These are phyloP conservation scores for Platycheirus albimanus DNA, from an alignment of 2,888 invertebrate species.

Conservation along the genomic window DNA sequence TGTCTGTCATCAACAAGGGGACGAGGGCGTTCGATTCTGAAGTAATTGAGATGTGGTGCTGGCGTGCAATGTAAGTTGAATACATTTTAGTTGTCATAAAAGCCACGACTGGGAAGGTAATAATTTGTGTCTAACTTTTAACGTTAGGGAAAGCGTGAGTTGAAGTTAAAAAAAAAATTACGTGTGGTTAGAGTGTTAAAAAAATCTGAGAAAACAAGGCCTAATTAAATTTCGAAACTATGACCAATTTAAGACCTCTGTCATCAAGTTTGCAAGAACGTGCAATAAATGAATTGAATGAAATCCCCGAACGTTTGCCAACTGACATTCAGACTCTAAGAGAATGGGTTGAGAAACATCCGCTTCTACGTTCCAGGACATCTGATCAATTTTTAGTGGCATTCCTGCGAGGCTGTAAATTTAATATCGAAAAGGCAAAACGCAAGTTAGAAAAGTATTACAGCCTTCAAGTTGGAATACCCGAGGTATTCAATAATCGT, in stretches of 20 bases:
- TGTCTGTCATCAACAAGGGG: neutral
- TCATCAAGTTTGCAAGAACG: slow-evolving; percentile 65
- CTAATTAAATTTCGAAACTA: slow-evolving; percentile 3
- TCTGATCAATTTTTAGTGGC: slow-evolving; percentile 83
- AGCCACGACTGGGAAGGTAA: slow-evolving; percentile 11
- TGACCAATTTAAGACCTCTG: slow-evolving; percentile 69
- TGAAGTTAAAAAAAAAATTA: no score
- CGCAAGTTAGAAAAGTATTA: slow-evolving; percentile 85
- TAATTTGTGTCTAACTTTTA: neutral
- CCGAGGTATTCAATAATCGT: slow-evolving; percentile 84
- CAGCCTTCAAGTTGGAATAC: slow-evolving; percentile 84
- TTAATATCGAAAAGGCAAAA: slow-evolving; percentile 84
- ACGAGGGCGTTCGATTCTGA: neutral
- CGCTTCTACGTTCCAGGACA: slow-evolving; percentile 82
- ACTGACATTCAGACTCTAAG: slow-evolving; percentile 82
- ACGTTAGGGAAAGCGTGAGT: no score
- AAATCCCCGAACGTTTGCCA: slow-evolving; percentile 81
- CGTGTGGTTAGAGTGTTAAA: no score
- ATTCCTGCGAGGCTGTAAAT: slow-evolving; percentile 85
- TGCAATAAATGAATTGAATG: slow-evolving; percentile 82
- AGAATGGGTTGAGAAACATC: slow-evolving; percentile 84
- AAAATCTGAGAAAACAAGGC: no score
- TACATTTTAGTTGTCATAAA: slow-evolving; percentile 1
- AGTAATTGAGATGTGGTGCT: neutral
- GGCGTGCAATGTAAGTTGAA: neutral